Evolutionary conservation across 2,797 vertebrate species (phyloP).

Genomic region (Buphagus erythrorhynchus): DNA sequence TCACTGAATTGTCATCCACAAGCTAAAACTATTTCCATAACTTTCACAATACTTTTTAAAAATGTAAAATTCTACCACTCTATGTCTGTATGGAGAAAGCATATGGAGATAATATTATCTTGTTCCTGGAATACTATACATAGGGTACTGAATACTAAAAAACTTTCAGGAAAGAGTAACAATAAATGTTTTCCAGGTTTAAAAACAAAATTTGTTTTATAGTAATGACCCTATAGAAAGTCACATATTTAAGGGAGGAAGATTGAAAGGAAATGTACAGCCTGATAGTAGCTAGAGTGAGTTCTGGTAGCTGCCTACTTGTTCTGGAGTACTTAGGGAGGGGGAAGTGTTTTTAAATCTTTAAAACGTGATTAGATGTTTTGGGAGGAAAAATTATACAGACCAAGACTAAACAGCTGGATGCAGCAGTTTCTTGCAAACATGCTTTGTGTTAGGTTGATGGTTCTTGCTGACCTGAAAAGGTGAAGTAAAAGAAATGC

Average conservation of each 20-base stretch:
- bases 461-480: background rate
- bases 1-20: background rate
- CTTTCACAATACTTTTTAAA: background rate
- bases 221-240: background rate
- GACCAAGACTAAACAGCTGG: background rate
- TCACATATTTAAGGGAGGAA: background rate
- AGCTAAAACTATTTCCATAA: background rate
- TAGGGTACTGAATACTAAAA: background rate
- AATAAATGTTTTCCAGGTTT: background rate
- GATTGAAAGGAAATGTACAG: background rate
- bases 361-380: background rate
- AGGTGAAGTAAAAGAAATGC: background rate
- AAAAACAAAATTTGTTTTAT: background rate
- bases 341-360: background rate
- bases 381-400: background rate
- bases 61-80: background rate
- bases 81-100: background rate
- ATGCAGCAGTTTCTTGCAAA: background rate
- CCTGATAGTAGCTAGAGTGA: background rate
- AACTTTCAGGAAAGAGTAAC: background rate
- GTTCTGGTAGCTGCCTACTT: background rate
- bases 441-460: background rate
- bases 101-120: background rate
- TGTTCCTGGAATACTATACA: background rate
- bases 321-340: background rate